Conservation (phyloP, 1,140 invertebrate genomes). For the Drosophila trapezifrons region DNA sequence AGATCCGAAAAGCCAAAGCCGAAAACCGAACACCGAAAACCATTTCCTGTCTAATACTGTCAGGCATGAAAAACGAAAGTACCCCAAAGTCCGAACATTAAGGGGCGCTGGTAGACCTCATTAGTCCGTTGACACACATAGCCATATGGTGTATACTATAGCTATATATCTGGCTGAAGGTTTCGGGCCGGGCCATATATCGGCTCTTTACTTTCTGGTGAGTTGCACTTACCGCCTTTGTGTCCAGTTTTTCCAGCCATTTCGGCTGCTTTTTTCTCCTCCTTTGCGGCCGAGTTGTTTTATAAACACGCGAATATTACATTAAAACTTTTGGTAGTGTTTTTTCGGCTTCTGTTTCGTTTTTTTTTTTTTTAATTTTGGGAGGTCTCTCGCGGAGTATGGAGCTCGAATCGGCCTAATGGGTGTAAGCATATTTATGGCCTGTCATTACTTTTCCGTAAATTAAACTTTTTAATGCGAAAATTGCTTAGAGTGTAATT, state of each 20-base stretch:
- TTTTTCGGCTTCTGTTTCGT: constrained; percentile 41
- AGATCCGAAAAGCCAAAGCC: constrained; percentile 16
- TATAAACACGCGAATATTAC: constrained; percentile 80
- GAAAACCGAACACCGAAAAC: constrained; percentile 31
- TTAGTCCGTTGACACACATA: constrained; percentile 73
- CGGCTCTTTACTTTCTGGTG: constrained; percentile 36
- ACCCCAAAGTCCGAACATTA: constrained; percentile 28
- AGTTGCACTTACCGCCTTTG: constrained; percentile 61
- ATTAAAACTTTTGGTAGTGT: constrained; percentile 65
- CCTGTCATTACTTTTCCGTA: constrained; percentile 78
- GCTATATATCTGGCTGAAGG: constrained; percentile 36
- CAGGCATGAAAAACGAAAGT: constrained; percentile 71
- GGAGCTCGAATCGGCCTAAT: constrained; percentile 54
- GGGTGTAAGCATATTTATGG: constrained; percentile 78
- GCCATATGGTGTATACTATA: constrained; percentile 9
- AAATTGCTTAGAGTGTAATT: constrained; percentile 73
- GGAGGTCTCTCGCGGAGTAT: constrained; percentile 14
- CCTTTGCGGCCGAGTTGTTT: constrained; percentile 61
- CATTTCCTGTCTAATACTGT: constrained; percentile 67
- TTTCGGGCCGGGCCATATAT: constrained; percentile 43
- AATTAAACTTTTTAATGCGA: constrained; percentile 82
- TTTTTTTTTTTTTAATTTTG: constrained; percentile 32
- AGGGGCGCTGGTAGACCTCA: constrained; percentile 37
- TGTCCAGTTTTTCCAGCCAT: constrained; percentile 66
- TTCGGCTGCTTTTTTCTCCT: constrained; percentile 15